A percentile compares a stretch with the other conserved stretches of the same genome.
Conservation (phyloP, 35 echinoderm and acorn worm genomes). For the Ophiothrix spiculata region DNA sequence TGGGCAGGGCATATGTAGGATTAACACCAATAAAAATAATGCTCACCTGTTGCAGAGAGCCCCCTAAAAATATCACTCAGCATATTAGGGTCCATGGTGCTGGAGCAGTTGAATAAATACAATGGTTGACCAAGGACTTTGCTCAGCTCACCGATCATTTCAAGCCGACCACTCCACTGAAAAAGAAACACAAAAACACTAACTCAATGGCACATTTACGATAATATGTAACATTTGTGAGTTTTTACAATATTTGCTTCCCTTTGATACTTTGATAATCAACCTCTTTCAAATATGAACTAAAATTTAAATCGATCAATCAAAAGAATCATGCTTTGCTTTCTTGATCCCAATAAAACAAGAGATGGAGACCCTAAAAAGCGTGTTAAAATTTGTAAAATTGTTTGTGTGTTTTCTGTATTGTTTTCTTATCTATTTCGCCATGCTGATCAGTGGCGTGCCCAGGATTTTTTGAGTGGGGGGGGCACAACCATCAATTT, state of each 20-base stretch:
- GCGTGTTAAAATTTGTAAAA: too few relatives aligned
- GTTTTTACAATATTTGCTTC: background rate
- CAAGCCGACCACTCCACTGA: constrained; percentile 63
- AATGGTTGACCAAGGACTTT: constrained; percentile 71
- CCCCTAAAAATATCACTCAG: constrained; percentile 89
- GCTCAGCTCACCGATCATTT: constrained; percentile 57
- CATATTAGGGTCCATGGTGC: constrained; percentile 74
- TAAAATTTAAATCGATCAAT: too few relatives aligned
- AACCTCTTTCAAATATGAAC: background rate
- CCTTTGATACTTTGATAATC: background rate
- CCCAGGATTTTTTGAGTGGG: too few relatives aligned
- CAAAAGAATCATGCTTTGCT: too few relatives aligned
- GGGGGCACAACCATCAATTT: too few relatives aligned
- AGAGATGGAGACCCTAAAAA: too few relatives aligned
- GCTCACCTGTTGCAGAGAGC: constrained; percentile 75
- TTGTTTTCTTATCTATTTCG: too few relatives aligned
- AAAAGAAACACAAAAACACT: constrained; percentile 29
- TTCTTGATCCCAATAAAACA: too few relatives aligned
- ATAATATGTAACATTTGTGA: background rate
- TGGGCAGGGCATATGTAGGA: too few relatives aligned
- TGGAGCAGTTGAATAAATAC: constrained; percentile 90
- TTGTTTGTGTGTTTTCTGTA: too few relatives aligned
- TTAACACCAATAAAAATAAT: background rate
- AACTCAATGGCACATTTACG: too few relatives aligned
- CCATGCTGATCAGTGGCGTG: too few relatives aligned